Base-by-base conservation (phyloP, 2,888 invertebrate genomes). In the Tipula confusa region DNA sequence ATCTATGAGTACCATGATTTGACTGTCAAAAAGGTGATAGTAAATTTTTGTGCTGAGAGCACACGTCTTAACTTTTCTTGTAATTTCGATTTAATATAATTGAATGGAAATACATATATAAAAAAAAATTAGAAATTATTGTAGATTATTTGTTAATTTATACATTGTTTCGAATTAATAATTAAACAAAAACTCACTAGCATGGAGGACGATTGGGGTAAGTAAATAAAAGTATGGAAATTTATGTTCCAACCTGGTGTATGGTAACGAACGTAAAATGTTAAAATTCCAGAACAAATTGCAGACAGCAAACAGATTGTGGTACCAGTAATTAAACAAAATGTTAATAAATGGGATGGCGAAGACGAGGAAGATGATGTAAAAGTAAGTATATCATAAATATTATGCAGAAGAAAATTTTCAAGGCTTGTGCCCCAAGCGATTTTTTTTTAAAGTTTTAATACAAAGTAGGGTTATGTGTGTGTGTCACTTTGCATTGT, bases 311-410 rank as follows among this genome's bases (percentile, higher is more conserved):
- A 95, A 90, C 92, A 93, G 87, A 93, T 94, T 87, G 93, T 93
- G 89, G 93, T 94, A 89, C 92, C 93, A 85, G 36, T 11, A 29
- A 18, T 82, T 11, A 90, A 92, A 86, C 91, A 92, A 87, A 88
- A 87, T 85, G 86, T 91, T 84, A 95, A 94, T 91, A 95, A 93
- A 92, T 96, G 96, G 96, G 95, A 95, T 89, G 96, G 96, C 87
- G 96, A 96, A 88, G 96, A 96, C 89, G 96, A 95, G 88, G 96
- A 96, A 84, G 96, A 96, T 83, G 93, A 93, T 86, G 95, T 96
- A 86, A 95, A 96, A 93, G 96, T 96, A 86, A 85, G 83, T 85
- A 85, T 0, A 33, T 6, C 7, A 64, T 15, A 29, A 15, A 29
- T 79, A 13, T 29, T 29, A 9, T 64, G 13, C 15, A n/a, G 1